Evolutionary conservation across 1,140 invertebrate species (phyloP), one percentile per base, ranked within the genome.

Genomic region (Nebria ingens): DNA sequence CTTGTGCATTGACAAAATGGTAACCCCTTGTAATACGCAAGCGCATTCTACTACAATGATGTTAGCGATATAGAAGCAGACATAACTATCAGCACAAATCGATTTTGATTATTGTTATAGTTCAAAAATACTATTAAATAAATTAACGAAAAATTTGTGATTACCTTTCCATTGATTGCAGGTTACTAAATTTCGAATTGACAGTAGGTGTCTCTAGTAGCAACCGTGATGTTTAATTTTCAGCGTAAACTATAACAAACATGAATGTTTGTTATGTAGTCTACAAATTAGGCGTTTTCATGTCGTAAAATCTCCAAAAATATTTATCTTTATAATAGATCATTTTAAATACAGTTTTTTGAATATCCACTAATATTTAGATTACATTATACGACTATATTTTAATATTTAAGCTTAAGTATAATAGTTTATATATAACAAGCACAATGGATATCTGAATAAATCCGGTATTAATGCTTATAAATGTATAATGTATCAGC

Each of bases 1-100:
- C 40, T 45, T 11, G 9, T 45, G 6, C 40, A 45, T 45, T 45
- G 40, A 45, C 40, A 45, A 45, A 45, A 45, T 45, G 40, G 40
- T 45, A 11, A 11, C 15, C 40, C 9, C n/a, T 9, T 9, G 17
- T 45, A 9, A 17, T 17, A 45, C 40, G 40, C 40, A 45, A 45
- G 40, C 40, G 40, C 40, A 45, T 45, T 4, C 6, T 12, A 45
- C 6, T 45, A 17, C 40, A 45, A 45, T 17, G 40, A 45, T 17
- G 9, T 45, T 45, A 45, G 40, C 40, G 17, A 45, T 45, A 17
- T 12, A 45, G 15, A 45, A 45, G 40, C 40, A 17, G 9, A 11
- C 4, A 29, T n/a, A 29, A 29, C 25, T 29, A 29, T 13, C 13
- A 13, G 4, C 4, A 6, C 4, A 29, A 29, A 29, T 29, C 25